A percentile compares a stretch with the other conserved stretches of the same genome.
Conservation (phyloP, 2,888 invertebrate genomes). For the Philereme vetulata region DNA sequence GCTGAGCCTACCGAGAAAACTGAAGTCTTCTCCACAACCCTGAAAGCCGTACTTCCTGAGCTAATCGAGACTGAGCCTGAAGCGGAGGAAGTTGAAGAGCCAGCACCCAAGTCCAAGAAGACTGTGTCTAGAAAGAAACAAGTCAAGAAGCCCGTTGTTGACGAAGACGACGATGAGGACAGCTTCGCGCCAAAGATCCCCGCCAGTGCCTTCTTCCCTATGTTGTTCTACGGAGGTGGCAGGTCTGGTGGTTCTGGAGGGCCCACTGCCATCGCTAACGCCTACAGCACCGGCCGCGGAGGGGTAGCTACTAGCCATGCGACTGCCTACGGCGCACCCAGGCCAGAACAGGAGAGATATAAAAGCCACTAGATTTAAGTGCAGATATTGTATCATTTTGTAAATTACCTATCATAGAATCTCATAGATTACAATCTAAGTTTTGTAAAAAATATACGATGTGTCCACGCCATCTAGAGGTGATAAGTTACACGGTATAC, state of each 20-base stretch:
- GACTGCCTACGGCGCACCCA: slow-evolving; percentile 87
- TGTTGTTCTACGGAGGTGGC: slow-evolving; percentile 82
- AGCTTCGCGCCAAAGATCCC: slow-evolving; percentile 69
- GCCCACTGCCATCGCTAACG: slow-evolving; percentile 88
- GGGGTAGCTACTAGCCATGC: slow-evolving; percentile 89
- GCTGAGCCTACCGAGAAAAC: slow-evolving; percentile 64
- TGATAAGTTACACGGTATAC: slow-evolving; percentile 6
- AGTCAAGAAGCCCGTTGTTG: slow-evolving; percentile 65
- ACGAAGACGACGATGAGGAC: slow-evolving; percentile 79
- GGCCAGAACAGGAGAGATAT: slow-evolving; percentile 64
- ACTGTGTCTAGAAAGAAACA: slow-evolving; percentile 68
- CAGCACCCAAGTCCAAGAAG: slow-evolving; percentile 59
- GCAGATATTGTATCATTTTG: slow-evolving; percentile 39
- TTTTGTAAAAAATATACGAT: slow-evolving; percentile 15
- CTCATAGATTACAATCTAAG: slow-evolving; percentile 20
- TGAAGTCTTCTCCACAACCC: slow-evolving; percentile 60
- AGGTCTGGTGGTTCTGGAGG: slow-evolving; percentile 80
- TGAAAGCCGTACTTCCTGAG: slow-evolving; percentile 60
- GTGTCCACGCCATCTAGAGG: slow-evolving; percentile 20
- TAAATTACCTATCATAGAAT: slow-evolving; percentile 23
- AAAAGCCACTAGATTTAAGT: slow-evolving; percentile 43
- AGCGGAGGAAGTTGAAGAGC: slow-evolving; percentile 64
- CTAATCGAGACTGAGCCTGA: slow-evolving; percentile 68
- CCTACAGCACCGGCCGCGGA: slow-evolving; percentile 88
- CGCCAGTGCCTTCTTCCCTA: slow-evolving; percentile 86